Percentiles rank a stretch among this genome's conserved stretches.
Conservation (phyloP, 2,797 vertebrate species). For the Acanthornis magna region DNA sequence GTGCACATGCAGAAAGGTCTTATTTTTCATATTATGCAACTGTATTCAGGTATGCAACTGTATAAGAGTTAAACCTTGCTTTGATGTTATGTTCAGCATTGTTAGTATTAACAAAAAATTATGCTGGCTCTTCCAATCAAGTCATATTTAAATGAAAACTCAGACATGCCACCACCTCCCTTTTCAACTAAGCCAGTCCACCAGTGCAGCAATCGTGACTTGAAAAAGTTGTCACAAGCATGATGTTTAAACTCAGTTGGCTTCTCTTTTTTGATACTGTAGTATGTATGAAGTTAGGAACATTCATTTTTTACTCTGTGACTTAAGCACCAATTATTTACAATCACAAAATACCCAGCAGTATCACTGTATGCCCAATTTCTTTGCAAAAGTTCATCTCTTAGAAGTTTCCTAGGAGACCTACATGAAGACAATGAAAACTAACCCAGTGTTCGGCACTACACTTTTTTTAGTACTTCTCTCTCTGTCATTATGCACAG, state of each 20-base stretch:
- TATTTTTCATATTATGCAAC: conserved; percentile 6
- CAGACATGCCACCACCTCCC: background rate
- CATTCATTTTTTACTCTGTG: background rate
- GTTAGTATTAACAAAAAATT: background rate
- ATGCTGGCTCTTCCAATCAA: background rate
- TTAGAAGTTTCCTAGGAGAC: background rate
- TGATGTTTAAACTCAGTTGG: background rate
- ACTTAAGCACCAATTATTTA: background rate
- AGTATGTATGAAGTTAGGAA: background rate
- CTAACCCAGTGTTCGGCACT: accelerated
- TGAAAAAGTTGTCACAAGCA: background rate
- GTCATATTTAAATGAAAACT: background rate
- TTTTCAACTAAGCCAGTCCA: background rate
- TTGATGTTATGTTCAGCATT: background rate
- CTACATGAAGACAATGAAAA: background rate
- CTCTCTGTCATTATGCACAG: background rate
- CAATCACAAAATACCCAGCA: background rate
- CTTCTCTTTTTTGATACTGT: background rate
- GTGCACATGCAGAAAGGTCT: background rate
- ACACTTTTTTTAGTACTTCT: background rate
- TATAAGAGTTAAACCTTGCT: background rate
- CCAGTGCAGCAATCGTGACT: background rate
- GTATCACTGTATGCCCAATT: background rate
- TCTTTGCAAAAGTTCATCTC: background rate
- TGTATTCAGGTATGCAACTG: background rate